A percentile compares a stretch with the other conserved stretches of the same genome.
These are phyloP conservation scores for Gymnocheta viridis DNA, from an alignment of 2,888 invertebrate species.

Conservation along the genomic window DNA sequence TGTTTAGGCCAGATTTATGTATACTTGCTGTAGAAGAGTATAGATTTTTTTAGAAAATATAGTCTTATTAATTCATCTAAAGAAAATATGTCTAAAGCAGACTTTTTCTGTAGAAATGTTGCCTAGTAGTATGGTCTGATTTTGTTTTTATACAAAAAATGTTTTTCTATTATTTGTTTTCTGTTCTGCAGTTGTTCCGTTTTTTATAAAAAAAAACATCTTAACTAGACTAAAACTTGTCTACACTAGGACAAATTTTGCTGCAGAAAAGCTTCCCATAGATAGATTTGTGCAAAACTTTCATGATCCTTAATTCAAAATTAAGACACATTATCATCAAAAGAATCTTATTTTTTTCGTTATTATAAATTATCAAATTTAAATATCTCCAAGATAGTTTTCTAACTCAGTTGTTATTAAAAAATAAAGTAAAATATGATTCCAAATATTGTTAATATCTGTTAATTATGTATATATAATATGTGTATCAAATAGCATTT, in stretches of 20 bases:
- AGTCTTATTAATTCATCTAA: too few relatives aligned
- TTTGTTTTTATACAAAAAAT: too few relatives aligned
- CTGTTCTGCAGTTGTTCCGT: too few relatives aligned
- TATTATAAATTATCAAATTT: not conserved
- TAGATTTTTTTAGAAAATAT: too few relatives aligned
- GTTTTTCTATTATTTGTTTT: too few relatives aligned
- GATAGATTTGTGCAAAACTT: not conserved
- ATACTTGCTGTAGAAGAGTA: too few relatives aligned
- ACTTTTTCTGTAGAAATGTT: too few relatives aligned
- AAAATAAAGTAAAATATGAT: not conserved
- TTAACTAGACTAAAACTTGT: not conserved
- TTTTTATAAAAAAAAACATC: not conserved
- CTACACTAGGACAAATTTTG: not conserved
- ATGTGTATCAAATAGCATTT: not conserved
- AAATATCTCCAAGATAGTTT: not conserved
- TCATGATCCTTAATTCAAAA: not conserved
- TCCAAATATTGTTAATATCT: not conserved
- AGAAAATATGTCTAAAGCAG: too few relatives aligned
- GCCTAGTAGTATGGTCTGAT: too few relatives aligned
- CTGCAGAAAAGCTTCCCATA: not conserved
- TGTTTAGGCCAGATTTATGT: too few relatives aligned
- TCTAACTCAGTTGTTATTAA: not conserved
- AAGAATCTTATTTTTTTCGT: not conserved
- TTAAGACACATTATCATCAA: not conserved
- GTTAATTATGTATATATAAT: not conserved